Base-by-base conservation (phyloP, 92 coral and sea anemone species). In the Pocillopora grandis region DNA sequence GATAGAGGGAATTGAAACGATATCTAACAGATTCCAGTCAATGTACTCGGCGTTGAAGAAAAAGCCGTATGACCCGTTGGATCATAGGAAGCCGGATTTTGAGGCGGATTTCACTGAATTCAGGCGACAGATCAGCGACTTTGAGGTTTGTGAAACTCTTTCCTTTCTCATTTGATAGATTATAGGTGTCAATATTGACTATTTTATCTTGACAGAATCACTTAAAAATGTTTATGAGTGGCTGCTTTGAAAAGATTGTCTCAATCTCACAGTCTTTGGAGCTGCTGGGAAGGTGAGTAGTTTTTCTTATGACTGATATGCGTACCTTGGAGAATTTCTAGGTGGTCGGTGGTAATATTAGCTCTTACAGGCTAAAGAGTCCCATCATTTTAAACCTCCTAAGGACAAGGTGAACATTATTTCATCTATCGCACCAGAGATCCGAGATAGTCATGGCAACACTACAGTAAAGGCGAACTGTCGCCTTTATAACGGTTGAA, bases 21-120 rank as follows among this genome's bases (percentile, higher is more conserved):
- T 94, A 76, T 88, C 98, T 37, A 86, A 89, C 33, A 88, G 94
- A 83, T 94, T 94, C 76, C 93, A 89, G 60, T 95, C 92, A 62
- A 87, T 92, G 66, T 94, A 94, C 76, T 87, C 95, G 4, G 84
- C 98, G 0, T 78, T 94, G 19, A 85, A 90, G 83, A 94, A 94
- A 80, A 94, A 94, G 72, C 98, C 98, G 9, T 94, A 94, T 75
- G 98, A 94, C 77, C 95, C 98, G 1, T 55, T 94, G 77, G 98
- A 94, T 62, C 98, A 94, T 76, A 89, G 98, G 57, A 88, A 92
- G 60, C 93, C 91, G 6, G 98, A 94, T 19, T 94, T 94, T 67
- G 87, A 87, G 78, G 81, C 88, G 10, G 98, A 94, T 80, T 94
- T 91, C 75, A 72, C 78, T 62, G 98, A 94, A 37, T 94, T 94